These are phyloP conservation scores for Vanessa cardui DNA, from an alignment of 2,888 invertebrate species.

Conservation along the genomic window DNA sequence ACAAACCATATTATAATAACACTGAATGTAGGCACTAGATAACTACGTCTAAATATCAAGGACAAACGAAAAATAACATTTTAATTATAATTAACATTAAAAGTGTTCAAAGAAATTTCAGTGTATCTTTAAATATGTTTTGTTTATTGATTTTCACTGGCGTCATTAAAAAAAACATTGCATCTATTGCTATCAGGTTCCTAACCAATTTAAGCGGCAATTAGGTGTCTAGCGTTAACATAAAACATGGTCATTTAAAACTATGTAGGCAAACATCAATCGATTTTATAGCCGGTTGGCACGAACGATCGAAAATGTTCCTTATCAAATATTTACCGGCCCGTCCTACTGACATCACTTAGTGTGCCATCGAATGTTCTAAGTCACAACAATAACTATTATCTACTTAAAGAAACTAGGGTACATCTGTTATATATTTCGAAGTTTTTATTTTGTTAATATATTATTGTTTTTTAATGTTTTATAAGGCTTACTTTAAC, in stretches of 20 bases:
- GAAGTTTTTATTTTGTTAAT: not conserved
- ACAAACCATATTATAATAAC: too few relatives aligned
- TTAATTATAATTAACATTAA: too few relatives aligned
- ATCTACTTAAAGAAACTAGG: not conserved
- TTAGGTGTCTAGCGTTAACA: slow-evolving; percentile 33
- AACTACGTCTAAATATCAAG: too few relatives aligned
- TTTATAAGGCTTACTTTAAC: not conserved
- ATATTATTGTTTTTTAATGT: not conserved
- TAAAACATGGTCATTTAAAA: slow-evolving; percentile 37
- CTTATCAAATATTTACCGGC: slow-evolving; percentile 66
- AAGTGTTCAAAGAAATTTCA: too few relatives aligned
- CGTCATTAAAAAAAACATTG: slow-evolving; percentile 9
- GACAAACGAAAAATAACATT: too few relatives aligned
- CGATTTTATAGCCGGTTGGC: slow-evolving; percentile 45
- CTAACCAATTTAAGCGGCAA: slow-evolving; percentile 31
- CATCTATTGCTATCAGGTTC: slow-evolving; percentile 21
- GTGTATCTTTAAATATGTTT: not conserved
- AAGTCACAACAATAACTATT: slow-evolving; percentile 27
- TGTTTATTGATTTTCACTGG: not conserved
- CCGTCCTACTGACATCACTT: slow-evolving; percentile 59
- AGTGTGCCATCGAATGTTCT: slow-evolving; percentile 27
- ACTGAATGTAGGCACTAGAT: too few relatives aligned
- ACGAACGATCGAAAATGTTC: slow-evolving; percentile 52
- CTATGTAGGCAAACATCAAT: slow-evolving; percentile 38
- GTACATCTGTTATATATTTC: not conserved